Percentiles rank a stretch among this genome's conserved stretches.
Evolutionary conservation across 2,888 invertebrate species (phyloP).

Genomic region (Eristalinus sepulchralis): DNA sequence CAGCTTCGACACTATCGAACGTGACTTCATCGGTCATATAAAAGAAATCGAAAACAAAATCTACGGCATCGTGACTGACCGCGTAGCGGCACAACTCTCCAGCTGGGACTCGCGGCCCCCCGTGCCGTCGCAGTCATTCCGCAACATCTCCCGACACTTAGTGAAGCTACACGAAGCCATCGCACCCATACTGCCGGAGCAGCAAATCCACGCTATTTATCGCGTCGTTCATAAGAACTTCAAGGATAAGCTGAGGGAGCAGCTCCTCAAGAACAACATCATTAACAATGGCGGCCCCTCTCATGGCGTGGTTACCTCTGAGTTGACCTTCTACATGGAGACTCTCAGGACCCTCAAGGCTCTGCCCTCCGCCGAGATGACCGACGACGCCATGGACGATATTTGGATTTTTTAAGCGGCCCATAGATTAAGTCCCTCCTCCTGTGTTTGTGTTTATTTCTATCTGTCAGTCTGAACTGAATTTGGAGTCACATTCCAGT

Average conservation of each 20-base stretch:
- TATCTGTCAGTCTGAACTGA: background rate
- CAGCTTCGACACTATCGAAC: constrained; percentile 87
- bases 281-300: constrained; percentile 98
- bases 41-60: constrained; percentile 96
- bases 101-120: constrained; percentile 97
- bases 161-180: constrained; percentile 95
- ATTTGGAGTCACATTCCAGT: background rate
- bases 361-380: constrained; percentile 87
- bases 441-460: background rate
- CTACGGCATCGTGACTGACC: constrained; percentile 92
- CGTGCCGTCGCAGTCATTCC: constrained; percentile 94
- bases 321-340: constrained; percentile 94
- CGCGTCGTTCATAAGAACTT: constrained; percentile 91
- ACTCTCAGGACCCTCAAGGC: constrained; percentile 91
- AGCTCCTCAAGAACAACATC: constrained; percentile 92
- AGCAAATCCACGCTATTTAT: constrained; percentile 89
- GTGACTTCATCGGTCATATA: constrained; percentile 93
- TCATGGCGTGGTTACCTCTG: constrained; percentile 96
- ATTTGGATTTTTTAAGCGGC: constrained; percentile 85
- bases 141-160: constrained; percentile 93
- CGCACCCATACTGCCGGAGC: constrained; percentile 89
- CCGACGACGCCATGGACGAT: constrained; percentile 88
- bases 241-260: constrained; percentile 92
- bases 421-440: constrained; percentile 22
- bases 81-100: constrained; percentile 89